Evolutionary conservation across 64 coral and sea anemone species (phyloP), one percentile per base, ranked within the genome.

Genomic region (Cladopsammia gracilis): DNA sequence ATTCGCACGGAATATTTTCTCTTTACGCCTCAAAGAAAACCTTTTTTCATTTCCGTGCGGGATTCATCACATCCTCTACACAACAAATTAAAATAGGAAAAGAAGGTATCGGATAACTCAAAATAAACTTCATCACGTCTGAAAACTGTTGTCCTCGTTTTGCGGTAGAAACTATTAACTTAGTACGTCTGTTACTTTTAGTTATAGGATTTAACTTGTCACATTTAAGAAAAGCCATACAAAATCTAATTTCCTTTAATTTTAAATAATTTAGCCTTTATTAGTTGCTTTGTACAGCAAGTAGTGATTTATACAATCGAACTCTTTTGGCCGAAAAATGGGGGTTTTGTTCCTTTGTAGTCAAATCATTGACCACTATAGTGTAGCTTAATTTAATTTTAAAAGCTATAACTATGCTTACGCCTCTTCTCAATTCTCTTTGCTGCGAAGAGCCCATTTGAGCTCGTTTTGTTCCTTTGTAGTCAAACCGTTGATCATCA

Each of bases 41-140:
- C 61, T 6, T 20, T 18, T 66, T 83, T 83, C 45, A 83, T 83
- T 83, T 83, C 80, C 80, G 60, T 4, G 60, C 15, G 48, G 61
- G 19, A n/a, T 44, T 66, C 43, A 11, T 13, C 44, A 83, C 25
- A 83, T 66, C 80, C 80, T 68, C 44, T 23, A 15, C 19, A 10
- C 13, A 64, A 24, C 44, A 66, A 67, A 83, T 83, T 83, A 66
- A 83, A 83, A 83, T 10, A 22, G 64, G 46, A 49, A 83, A 66
- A 10, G 44, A 10, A 13, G 43, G 61, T 83, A 67, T 83, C 62
- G 19, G 16, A 47, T 83, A 49, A 66, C 80, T 75, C 44, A 45
- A 18, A 75, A 75, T 8, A 64, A 66, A 47, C 24, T 42, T 42
- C 24, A 16, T 58, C 76, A 79, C 11, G 46, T 13, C 16, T 75